These are phyloP conservation scores for Sebastes kiyomatsui DNA, from an alignment of 2,797 vertebrate species.

Conservation along the genomic window DNA sequence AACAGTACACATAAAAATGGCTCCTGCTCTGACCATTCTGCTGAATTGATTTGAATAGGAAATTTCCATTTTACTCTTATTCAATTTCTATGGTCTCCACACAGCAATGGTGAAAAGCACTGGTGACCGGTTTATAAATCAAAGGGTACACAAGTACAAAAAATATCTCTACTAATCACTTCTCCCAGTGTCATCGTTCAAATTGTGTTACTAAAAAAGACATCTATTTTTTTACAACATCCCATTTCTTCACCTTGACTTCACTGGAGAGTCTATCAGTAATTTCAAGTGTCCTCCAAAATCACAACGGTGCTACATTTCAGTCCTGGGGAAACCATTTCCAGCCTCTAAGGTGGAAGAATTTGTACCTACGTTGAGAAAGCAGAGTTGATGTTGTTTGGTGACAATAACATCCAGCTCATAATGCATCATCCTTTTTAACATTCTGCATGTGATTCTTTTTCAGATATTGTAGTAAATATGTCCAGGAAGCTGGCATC, in stretches of 20 bases:
- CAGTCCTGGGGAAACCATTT: slow-evolving; percentile 9
- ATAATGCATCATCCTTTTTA: slow-evolving; percentile 11
- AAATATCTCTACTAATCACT: neutral
- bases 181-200: slow-evolving; percentile 7
- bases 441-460: slow-evolving; percentile 58
- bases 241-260: slow-evolving; percentile 7
- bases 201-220: slow-evolving; percentile 1
- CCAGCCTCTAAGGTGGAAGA: slow-evolving; percentile 3
- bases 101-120: slow-evolving; percentile 52
- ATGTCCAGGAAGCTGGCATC: slow-evolving; percentile 39
- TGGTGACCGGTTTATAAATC: slow-evolving; percentile 32
- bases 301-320: slow-evolving; percentile 21
- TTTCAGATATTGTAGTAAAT: slow-evolving; percentile 24
- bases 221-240: slow-evolving; percentile 8
- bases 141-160: slow-evolving; percentile 44
- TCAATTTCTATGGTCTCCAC: neutral
- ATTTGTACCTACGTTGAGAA: slow-evolving; percentile 6
- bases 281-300: slow-evolving; percentile 37
- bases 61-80: neutral
- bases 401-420: slow-evolving; percentile 13
- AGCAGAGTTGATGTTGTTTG: neutral
- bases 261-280: slow-evolving; percentile 19
- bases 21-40: neutral
- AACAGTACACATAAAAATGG: neutral
- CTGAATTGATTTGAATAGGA: neutral